These are phyloP conservation scores for Myioborus melanocephalus DNA, from an alignment of 2,797 vertebrate genomes.

Conservation along the genomic window DNA sequence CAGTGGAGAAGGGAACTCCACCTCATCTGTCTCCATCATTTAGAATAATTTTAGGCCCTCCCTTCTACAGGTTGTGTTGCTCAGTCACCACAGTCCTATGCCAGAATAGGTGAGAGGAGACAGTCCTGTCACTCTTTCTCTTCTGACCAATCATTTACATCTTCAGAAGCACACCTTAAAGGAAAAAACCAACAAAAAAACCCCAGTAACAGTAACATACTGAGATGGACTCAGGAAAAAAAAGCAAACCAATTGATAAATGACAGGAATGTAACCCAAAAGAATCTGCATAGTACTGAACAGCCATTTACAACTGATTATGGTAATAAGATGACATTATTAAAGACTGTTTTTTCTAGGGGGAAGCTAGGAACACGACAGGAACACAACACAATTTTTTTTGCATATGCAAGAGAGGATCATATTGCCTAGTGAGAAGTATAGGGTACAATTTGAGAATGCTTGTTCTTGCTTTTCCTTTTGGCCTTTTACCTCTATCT, in stretches of 20 bases:
- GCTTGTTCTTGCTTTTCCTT: background rate
- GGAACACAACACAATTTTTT: background rate
- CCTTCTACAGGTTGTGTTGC: background rate
- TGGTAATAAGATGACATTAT: conserved; percentile 32
- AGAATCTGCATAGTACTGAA: conserved; percentile 32
- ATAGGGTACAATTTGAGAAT: background rate
- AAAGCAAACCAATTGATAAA: conserved; percentile 50
- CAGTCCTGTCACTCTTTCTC: background rate
- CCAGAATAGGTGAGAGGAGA: background rate
- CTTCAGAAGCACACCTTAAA: background rate
- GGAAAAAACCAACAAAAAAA: background rate
- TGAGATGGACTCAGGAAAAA: background rate
- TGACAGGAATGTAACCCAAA: conserved; percentile 41
- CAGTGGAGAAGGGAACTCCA: background rate
- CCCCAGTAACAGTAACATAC: background rate
- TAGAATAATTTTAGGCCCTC: background rate
- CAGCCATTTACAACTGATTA: conserved; percentile 42
- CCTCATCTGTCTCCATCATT: background rate
- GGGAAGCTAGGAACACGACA: background rate
- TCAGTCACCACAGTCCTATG: background rate
- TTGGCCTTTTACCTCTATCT: background rate
- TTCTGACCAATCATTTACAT: background rate
- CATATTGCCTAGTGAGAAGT: background rate
- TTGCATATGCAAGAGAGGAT: background rate
- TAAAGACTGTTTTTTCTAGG: background rate